A percentile compares a stretch with the other conserved stretches of the same genome.
Evolutionary conservation across 2,888 invertebrate genomes (phyloP).

Genomic region (Fissipunctia ypsillon): DNA sequence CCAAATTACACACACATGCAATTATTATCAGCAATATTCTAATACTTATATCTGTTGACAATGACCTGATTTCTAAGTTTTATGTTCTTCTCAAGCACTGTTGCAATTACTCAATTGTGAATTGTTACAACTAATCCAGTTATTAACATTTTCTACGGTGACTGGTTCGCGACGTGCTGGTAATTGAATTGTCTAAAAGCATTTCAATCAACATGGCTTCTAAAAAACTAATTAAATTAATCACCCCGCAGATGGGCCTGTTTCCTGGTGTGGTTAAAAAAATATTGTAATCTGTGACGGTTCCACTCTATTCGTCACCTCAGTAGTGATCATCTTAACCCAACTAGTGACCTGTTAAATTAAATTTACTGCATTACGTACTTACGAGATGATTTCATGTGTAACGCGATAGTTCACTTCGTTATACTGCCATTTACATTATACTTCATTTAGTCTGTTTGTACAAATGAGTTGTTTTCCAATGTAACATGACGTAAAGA

Average conservation of each 20-base stretch:
- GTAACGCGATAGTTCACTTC: slow-evolving; percentile 59
- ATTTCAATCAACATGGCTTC: slow-evolving; percentile 39
- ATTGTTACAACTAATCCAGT: slow-evolving; percentile 51
- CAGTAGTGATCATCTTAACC: slow-evolving; percentile 73
- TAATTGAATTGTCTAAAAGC: slow-evolving; percentile 41
- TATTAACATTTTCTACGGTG: slow-evolving; percentile 48
- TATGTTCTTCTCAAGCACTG: slow-evolving; percentile 71
- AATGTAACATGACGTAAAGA: slow-evolving; percentile 9
- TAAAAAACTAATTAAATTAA: slow-evolving; percentile 77
- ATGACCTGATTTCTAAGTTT: slow-evolving; percentile 83
- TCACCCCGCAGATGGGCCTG: slow-evolving; percentile 67
- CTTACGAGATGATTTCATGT: slow-evolving; percentile 63
- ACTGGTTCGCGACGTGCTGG: slow-evolving; percentile 35
- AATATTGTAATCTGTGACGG: slow-evolving; percentile 73
- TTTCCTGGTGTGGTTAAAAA: slow-evolving; percentile 78
- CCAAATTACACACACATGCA: slow-evolving; percentile 14
- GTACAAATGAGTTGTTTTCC: slow-evolving; percentile 27
- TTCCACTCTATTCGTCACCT: slow-evolving; percentile 74
- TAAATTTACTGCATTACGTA: slow-evolving; percentile 63
- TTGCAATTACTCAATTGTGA: slow-evolving; percentile 66
- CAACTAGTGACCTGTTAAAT: slow-evolving; percentile 83
- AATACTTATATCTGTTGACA: slow-evolving; percentile 70
- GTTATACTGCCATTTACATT: slow-evolving; percentile 46
- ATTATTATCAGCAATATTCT: slow-evolving; percentile 52
- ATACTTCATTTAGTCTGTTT: slow-evolving; percentile 29